Conservation (phyloP, 2,888 invertebrate genomes). For the Caenorhabditis imperialis region DNA sequence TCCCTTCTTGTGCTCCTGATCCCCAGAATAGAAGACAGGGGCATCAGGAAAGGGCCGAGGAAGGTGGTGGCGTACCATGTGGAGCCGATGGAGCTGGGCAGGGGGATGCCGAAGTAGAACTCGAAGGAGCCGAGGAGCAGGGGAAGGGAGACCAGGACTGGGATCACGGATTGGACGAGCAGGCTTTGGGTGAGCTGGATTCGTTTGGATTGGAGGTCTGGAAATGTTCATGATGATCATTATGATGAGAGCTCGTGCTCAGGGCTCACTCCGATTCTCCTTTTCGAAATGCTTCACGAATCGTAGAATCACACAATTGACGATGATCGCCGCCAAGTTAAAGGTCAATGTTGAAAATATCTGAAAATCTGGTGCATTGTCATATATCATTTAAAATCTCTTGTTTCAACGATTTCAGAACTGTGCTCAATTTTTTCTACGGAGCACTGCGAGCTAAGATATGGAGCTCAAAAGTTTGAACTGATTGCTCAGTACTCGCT, state of each 20-base stretch:
- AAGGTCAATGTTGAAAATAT: conserved; percentile 40
- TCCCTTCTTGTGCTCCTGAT: conserved; percentile 30
- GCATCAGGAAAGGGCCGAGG: conserved; percentile 47
- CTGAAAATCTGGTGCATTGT: conserved; percentile 12
- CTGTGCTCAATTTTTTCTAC: too few relatives aligned
- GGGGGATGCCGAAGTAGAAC: conserved; percentile 44
- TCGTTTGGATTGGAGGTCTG: conserved; percentile 40
- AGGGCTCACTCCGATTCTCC: conserved; percentile 30
- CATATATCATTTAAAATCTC: background rate
- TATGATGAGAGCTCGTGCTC: background rate
- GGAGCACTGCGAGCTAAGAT: too few relatives aligned
- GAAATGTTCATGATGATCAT: background rate
- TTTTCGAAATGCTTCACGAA: conserved; percentile 45
- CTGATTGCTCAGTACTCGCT: too few relatives aligned
- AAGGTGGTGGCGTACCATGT: conserved; percentile 55
- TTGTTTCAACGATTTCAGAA: too few relatives aligned
- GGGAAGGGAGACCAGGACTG: conserved; percentile 46
- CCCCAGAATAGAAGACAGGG: conserved; percentile 47
- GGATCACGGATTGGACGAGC: conserved; percentile 40
- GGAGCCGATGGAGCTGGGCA: conserved; percentile 35
- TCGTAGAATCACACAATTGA: conserved; percentile 42
- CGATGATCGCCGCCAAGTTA: conserved; percentile 40
- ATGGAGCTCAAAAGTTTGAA: too few relatives aligned
- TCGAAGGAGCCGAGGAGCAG: conserved; percentile 42
- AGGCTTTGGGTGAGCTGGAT: conserved; percentile 48